phyloP scores from a whole-genome alignment of 2,797 vertebrate genomes.

The Paramormyrops hopkinsi region DNA sequence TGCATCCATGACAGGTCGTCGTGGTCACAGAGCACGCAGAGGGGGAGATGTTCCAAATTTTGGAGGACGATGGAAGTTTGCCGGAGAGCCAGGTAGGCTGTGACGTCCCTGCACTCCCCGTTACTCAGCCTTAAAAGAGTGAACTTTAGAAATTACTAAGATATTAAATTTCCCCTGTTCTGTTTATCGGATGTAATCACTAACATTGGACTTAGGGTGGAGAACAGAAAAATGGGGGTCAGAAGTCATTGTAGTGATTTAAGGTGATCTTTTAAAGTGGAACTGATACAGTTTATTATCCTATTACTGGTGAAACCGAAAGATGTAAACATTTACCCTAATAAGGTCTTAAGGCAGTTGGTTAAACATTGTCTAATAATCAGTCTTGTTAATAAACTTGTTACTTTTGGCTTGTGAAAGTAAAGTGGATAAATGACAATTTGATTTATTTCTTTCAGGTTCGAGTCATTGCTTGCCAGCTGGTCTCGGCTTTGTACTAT shows the following conservation, averaged over 20 bases:
- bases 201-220: neutral
- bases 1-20: constrained; percentile 70
- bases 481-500: constrained; percentile 92
- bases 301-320: neutral
- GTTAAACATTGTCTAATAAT: neutral
- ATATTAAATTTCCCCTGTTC: neutral
- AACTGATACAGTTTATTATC: neutral
- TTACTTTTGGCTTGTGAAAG: neutral
- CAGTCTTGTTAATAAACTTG: neutral
- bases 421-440: neutral
- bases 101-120: neutral
- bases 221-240: neutral
- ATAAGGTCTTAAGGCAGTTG: neutral
- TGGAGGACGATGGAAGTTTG: constrained; percentile 84
- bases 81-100: constrained; percentile 77
- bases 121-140: neutral
- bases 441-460: constrained; percentile 61
- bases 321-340: neutral
- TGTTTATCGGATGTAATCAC: neutral
- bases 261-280: neutral
- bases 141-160: neutral
- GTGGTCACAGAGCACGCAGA: constrained; percentile 95
- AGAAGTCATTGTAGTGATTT: neutral
- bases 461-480: constrained; percentile 78
- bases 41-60: constrained; percentile 89